Percentiles rank a stretch among this genome's conserved stretches.
Evolutionary conservation across 2,888 invertebrate genomes (phyloP).

Genomic region (Andrena minutula): DNA sequence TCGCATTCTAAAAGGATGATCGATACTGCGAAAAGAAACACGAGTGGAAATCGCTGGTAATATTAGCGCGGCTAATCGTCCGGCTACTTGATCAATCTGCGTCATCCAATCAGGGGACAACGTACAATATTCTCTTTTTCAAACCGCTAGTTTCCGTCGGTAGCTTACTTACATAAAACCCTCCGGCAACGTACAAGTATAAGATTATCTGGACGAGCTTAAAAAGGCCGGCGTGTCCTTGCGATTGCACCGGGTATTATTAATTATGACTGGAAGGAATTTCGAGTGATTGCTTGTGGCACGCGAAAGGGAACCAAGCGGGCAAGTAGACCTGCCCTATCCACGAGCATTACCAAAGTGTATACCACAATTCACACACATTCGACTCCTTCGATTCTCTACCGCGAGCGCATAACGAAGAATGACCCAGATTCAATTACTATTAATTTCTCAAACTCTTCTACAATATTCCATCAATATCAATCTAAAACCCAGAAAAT

Average conservation of each 20-base stretch:
- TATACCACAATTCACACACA: too few species aligned
- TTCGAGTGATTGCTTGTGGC: constrained; percentile 19
- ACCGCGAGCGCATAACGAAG: too few species aligned
- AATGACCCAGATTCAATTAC: too few species aligned
- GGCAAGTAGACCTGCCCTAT: too few species aligned
- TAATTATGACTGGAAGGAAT: constrained; percentile 31
- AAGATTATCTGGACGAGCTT: constrained; percentile 33
- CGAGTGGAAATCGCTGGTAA: not conserved
- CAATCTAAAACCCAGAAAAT: too few species aligned
- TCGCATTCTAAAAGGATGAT: not conserved
- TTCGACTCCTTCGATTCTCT: too few species aligned
- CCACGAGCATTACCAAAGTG: too few species aligned
- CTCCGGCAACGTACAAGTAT: not conserved
- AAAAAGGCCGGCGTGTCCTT: constrained; percentile 5
- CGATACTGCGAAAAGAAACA: not conserved
- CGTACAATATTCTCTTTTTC: not conserved
- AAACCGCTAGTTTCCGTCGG: constrained; percentile 10
- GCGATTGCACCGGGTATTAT: constrained; percentile 14
- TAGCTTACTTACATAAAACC: constrained; percentile 25
- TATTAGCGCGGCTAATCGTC: not conserved
- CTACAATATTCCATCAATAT: too few species aligned
- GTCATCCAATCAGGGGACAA: not conserved
- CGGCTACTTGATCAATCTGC: not conserved
- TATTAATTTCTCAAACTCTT: too few species aligned
- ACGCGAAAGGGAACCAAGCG: not conserved